These are phyloP conservation scores for Onychostruthus taczanowskii DNA, from an alignment of 2,113 vertebrate genomes.

Conservation along the genomic window DNA sequence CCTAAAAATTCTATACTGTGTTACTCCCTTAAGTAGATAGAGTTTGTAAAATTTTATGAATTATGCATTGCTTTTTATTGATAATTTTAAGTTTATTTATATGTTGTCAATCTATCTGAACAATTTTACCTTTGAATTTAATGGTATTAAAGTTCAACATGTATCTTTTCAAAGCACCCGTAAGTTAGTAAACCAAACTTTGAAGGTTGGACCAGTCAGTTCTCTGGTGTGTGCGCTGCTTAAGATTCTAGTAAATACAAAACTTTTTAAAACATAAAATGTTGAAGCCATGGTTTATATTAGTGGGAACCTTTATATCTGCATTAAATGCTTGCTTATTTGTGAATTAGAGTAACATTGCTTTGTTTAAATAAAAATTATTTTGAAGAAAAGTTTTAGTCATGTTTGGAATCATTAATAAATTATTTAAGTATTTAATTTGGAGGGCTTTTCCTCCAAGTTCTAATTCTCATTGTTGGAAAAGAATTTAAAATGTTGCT, in stretches of 20 bases:
- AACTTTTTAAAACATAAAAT: background rate
- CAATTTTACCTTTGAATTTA: background rate
- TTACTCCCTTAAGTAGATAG: background rate
- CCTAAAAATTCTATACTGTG: background rate
- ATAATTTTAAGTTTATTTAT: background rate
- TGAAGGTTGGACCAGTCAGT: background rate
- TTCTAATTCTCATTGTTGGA: background rate
- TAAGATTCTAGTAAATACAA: background rate
- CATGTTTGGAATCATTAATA: background rate
- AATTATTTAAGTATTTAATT: background rate
- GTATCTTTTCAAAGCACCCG: background rate
- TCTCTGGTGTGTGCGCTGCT: background rate
- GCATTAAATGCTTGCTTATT: background rate
- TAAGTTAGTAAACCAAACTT: background rate
- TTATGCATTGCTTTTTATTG: background rate
- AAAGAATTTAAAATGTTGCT: background rate
- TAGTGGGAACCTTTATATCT: background rate
- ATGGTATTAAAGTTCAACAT: background rate
- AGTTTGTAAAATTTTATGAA: background rate
- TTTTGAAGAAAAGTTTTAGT: background rate
- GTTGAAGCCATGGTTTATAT: background rate
- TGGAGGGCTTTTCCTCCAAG: accelerated
- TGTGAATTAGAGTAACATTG: background rate
- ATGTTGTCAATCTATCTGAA: background rate
- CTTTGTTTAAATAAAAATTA: background rate